Conservation (phyloP, 2,113 vertebrate species). For the Megalops atlanticus region DNA sequence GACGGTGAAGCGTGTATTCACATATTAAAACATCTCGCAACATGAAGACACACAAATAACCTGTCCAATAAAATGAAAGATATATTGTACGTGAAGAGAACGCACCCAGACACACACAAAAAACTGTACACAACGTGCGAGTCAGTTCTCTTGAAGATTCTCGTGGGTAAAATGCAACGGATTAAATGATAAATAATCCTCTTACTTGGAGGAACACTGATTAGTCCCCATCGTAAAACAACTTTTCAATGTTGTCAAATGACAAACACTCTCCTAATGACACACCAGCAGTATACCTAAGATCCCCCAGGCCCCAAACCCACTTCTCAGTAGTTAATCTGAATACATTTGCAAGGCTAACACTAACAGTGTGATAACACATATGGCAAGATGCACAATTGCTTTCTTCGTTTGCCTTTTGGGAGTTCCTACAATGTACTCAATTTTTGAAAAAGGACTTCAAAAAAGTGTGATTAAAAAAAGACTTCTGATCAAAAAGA, state of each 20-base stretch:
- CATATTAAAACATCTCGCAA: background rate
- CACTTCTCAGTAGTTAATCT: background rate
- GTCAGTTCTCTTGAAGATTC: background rate
- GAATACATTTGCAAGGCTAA: background rate
- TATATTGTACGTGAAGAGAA: background rate
- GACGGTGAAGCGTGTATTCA: no score
- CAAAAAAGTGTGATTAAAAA: background rate
- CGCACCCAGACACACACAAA: background rate
- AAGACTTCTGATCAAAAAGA: no score
- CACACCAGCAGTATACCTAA: background rate
- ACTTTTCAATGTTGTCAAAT: background rate
- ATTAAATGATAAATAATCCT: no score
- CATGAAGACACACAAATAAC: background rate
- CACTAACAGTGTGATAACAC: background rate
- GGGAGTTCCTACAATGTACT: background rate
- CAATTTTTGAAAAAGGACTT: background rate
- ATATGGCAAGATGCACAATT: no score
- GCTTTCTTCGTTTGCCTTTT: background rate
- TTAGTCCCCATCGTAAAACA: background rate
- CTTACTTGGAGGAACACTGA: no score
- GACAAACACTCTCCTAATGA: background rate
- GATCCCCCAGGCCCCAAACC: background rate
- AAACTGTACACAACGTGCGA: background rate
- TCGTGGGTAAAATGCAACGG: no score
- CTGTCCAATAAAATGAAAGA: background rate